Evolutionary conservation across 2,888 invertebrate species (phyloP).

Genomic region (Axea sp.): DNA sequence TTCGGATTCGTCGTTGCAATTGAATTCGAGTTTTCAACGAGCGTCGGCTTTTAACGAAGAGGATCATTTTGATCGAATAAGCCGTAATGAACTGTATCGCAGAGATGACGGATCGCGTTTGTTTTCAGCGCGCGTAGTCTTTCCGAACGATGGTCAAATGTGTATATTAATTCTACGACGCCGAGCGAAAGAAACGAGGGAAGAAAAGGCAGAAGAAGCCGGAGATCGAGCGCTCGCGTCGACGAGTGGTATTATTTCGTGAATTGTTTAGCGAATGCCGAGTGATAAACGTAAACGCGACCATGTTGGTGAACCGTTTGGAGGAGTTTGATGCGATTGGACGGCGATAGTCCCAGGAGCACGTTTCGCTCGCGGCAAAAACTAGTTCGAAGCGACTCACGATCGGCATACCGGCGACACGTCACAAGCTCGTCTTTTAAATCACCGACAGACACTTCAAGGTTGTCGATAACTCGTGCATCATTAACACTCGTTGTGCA

Average conservation of each 20-base stretch:
- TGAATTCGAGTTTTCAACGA: too few relatives aligned
- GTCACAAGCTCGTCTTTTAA: slow-evolving; percentile 74
- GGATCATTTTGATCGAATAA: too few relatives aligned
- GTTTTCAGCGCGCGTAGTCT: too few relatives aligned
- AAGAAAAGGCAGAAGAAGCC: slow-evolving; percentile 3
- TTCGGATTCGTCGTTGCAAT: too few relatives aligned
- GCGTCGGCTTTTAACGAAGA: too few relatives aligned
- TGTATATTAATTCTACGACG: neutral
- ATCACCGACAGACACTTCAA: slow-evolving; percentile 76
- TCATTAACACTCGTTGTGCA: slow-evolving; percentile 62
- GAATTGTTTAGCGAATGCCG: slow-evolving; percentile 40
- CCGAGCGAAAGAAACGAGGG: neutral
- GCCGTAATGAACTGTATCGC: too few relatives aligned
- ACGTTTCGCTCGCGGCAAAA: slow-evolving; percentile 70
- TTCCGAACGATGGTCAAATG: too few relatives aligned
- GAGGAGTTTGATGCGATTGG: slow-evolving; percentile 58
- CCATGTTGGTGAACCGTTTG: slow-evolving; percentile 34
- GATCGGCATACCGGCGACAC: slow-evolving; percentile 73
- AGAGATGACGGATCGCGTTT: too few relatives aligned
- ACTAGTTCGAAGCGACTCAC: slow-evolving; percentile 68
- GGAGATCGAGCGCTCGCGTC: slow-evolving; percentile 15
- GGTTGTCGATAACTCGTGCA: slow-evolving; percentile 70
- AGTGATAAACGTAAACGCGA: slow-evolving; percentile 47
- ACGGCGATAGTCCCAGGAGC: slow-evolving; percentile 57
- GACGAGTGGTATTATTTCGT: slow-evolving; percentile 45